Evolutionary conservation across 2,888 invertebrate genomes (phyloP), one percentile per base, ranked within the genome.

Genomic region (Pomacea canaliculata): DNA sequence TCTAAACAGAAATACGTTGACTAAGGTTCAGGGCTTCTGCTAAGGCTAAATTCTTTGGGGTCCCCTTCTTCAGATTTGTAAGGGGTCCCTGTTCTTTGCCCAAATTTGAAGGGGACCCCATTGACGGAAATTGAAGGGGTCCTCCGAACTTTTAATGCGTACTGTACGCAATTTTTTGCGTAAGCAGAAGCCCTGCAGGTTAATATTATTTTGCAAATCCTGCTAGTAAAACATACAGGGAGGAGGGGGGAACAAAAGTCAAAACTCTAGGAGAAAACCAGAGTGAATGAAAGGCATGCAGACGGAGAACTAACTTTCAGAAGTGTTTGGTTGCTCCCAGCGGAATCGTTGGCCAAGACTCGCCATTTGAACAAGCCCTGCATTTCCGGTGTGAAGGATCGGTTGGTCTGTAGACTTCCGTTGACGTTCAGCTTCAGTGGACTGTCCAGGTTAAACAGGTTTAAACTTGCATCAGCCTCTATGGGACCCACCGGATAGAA

Each of bases 271-370:
- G 2, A 27, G 67, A 67, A 16, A 67, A 13, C 0, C 67, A 67
- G 5, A 67, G 7, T 27, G 7, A 67, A 7, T 16, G 27, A 67
- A 7, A 27, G 67, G 37, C 67, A 67, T 16, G 27, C 7, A 67
- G 37, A 37, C 9, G 8, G 67, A 23, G 3, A 16, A 56, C 12
- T 56, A 13, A 80, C 82, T 77, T 78, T 79, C 0, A 83, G 23
- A 19, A 49, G 23, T 12, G 79, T 18, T 1, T 73, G 78, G 67
- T 75, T 74, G 56, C 67, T 73, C 7, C 82, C 82, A 69, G 80
- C 81, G 59, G 75, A 71, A 69, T 83, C 81, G 73, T 78, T 79
- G 16, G 70, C 81, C 51, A 78, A n/a, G 56, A 83, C 72, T 16
- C 46, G n/a, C 49, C 81, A 60, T 0, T 63, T 66, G 37, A 80